Conservation (phyloP, 2,888 invertebrate species). For the Polyommatus iphigenia region DNA sequence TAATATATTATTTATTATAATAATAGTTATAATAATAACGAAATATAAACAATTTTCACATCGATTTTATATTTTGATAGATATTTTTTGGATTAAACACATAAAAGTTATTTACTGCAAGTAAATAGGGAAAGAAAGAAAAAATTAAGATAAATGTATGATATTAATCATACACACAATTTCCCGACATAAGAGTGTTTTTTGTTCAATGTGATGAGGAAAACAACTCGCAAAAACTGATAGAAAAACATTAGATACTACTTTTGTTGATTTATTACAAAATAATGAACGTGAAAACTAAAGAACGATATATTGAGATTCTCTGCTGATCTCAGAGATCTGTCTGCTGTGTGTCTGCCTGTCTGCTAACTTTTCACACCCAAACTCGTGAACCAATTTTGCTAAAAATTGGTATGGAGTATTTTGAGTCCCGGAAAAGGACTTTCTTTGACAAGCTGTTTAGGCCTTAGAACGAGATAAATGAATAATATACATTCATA, state of each 20-base stretch:
- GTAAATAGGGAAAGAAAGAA: neutral
- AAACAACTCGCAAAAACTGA: neutral
- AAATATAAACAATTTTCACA: neutral
- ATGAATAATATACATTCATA: too few species aligned
- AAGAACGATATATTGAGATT: too few species aligned
- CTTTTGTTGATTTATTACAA: neutral
- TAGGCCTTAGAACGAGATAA: too few species aligned
- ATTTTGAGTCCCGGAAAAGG: too few species aligned
- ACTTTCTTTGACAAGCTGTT: too few species aligned
- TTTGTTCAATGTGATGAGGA: neutral
- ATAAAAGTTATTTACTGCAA: neutral
- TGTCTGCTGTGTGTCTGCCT: too few species aligned
- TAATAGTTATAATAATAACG: neutral
- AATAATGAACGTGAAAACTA: neutral
- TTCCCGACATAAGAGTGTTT: neutral
- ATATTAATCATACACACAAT: slow-evolving; percentile 10
- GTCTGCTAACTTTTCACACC: too few species aligned
- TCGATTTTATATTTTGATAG: neutral
- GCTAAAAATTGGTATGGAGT: too few species aligned
- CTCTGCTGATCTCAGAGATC: too few species aligned
- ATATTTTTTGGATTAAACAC: neutral
- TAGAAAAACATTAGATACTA: neutral
- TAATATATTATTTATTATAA: too few species aligned
- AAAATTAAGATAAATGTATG: neutral
- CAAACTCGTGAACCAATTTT: too few species aligned